These are phyloP conservation scores for Drosophila nannoptera DNA, from an alignment of 1,140 invertebrate genomes.

Conservation along the genomic window DNA sequence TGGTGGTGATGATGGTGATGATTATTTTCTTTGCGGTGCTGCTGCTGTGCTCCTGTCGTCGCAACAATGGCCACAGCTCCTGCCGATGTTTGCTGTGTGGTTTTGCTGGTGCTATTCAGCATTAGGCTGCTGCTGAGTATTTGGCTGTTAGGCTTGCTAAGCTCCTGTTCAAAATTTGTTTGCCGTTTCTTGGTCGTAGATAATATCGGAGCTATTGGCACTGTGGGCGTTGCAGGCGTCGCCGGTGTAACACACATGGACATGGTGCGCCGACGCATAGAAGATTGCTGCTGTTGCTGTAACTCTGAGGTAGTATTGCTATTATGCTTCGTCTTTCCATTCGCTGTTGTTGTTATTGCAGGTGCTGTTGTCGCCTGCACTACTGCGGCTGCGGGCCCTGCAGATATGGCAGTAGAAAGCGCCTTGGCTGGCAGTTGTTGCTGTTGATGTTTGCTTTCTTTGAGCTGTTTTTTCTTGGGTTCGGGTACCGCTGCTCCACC, in stretches of 20 bases:
- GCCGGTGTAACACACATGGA: conserved; percentile 56
- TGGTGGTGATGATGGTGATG: conserved; percentile 55
- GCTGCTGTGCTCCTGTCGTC: conserved; percentile 41
- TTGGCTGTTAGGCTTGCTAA: conserved; percentile 69
- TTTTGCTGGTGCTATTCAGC: conserved; percentile 57
- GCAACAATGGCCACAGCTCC: conserved; percentile 1
- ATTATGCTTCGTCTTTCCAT: conserved; percentile 12
- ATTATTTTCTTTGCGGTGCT: conserved; percentile 69
- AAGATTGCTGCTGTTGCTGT: conserved; percentile 35
- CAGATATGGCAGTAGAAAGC: neutral
- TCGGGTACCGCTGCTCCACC: conserved; percentile 12
- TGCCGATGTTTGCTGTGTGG: conserved; percentile 12
- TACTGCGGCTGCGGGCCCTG: conserved; percentile 7
- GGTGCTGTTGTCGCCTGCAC: conserved; percentile 16
- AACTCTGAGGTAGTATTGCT: conserved; percentile 15
- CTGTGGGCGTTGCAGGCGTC: conserved; percentile 6
- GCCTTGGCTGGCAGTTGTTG: conserved; percentile 5
- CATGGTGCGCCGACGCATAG: conserved; percentile 59
- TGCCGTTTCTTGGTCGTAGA: conserved; percentile 62
- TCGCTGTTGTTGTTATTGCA: conserved; percentile 27
- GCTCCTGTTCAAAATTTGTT: conserved; percentile 73
- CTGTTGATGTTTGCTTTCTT: conserved; percentile 18
- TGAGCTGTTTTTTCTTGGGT: conserved; percentile 45
- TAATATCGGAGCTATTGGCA: conserved; percentile 4
- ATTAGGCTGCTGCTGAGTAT: conserved; percentile 68